A percentile compares a stretch with the other conserved stretches of the same genome.
These are phyloP conservation scores for Euura lappo DNA, from an alignment of 1,140 invertebrate genomes.

Conservation along the genomic window DNA sequence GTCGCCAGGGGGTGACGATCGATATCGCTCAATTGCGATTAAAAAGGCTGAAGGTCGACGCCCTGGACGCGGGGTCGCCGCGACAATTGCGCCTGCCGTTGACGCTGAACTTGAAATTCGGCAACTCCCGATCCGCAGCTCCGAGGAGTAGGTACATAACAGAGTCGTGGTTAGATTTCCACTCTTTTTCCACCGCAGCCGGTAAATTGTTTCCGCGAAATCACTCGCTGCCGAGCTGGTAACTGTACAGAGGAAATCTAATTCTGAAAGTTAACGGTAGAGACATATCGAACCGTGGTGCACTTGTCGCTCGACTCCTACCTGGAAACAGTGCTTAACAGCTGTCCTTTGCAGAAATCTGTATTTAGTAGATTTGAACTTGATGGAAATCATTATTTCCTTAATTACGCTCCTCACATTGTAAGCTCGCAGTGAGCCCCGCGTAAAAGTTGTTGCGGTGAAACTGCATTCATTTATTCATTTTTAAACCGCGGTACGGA, in stretches of 20 bases:
- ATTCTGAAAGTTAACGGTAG: slow-evolving; percentile 7
- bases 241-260: slow-evolving; percentile 3
- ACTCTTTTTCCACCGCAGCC: background rate
- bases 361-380: too few species aligned
- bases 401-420: too few species aligned
- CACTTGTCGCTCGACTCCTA: background rate
- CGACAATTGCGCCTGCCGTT: background rate
- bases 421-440: too few species aligned
- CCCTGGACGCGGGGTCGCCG: background rate
- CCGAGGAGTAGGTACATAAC: too few species aligned
- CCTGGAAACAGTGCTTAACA: background rate
- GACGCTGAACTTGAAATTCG: background rate
- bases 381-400: too few species aligned
- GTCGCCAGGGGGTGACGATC: background rate
- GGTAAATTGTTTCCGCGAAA: background rate
- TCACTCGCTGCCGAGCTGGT: background rate
- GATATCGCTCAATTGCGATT: background rate
- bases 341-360: too few species aligned
- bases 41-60: background rate
- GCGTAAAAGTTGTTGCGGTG: too few species aligned
- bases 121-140: background rate
- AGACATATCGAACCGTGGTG: background rate
- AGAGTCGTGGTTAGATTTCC: too few species aligned
- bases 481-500: background rate
- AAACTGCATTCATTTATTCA: too few species aligned